phyloP scores from a whole-genome alignment of 2,113 vertebrate species.

The Nibea coibor region DNA sequence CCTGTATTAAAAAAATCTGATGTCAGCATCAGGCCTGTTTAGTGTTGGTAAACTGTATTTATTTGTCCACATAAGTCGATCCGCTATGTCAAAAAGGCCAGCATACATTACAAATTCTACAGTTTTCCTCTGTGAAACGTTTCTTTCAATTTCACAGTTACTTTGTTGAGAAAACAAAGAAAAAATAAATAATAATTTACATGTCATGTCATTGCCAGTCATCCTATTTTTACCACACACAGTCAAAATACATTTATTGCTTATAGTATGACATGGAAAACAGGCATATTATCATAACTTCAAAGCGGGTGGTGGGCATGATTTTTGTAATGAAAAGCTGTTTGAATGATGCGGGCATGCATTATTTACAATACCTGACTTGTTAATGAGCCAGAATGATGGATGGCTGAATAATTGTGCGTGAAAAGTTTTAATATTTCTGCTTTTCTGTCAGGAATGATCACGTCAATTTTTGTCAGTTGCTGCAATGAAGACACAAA shows the following conservation, averaged over 20 bases:
- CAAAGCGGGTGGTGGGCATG: conserved; percentile 20
- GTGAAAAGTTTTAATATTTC: conserved; percentile 10
- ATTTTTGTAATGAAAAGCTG: conserved; percentile 2
- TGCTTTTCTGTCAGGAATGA: neutral
- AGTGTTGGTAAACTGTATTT: neutral
- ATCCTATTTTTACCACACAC: neutral
- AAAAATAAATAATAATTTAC: neutral
- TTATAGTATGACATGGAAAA: conserved; percentile 4
- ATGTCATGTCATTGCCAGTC: neutral
- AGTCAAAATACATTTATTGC: conserved; percentile 16
- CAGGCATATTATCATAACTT: conserved; percentile 39
- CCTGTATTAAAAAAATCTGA: neutral
- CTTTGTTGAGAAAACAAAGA: conserved; percentile 5
- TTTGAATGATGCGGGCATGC: neutral
- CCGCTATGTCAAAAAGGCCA: too few species aligned
- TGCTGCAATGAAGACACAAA: neutral
- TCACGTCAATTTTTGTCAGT: neutral
- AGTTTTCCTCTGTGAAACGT: neutral
- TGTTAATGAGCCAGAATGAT: conserved; percentile 9
- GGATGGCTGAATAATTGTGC: conserved; percentile 26
- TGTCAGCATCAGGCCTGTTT: neutral
- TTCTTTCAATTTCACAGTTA: neutral
- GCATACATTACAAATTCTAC: too few species aligned
- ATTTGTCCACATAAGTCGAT: too few species aligned
- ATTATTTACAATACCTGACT: conserved; percentile 23